phyloP scores from a whole-genome alignment of 2,113 vertebrate genomes.

The Rhynchomys soricoides region DNA sequence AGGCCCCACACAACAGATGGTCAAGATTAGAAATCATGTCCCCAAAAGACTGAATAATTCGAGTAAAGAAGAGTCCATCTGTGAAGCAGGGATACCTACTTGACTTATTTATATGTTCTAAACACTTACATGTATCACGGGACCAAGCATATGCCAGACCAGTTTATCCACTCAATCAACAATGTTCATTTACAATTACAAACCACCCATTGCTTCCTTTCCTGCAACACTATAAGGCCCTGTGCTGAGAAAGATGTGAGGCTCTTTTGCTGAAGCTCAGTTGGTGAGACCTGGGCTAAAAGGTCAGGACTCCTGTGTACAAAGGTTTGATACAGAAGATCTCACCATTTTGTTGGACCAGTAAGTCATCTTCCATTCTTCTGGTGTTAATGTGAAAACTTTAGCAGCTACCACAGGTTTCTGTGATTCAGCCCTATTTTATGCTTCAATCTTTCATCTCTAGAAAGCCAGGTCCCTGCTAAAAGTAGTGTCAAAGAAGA shows the following conservation, averaged over 20 bases:
- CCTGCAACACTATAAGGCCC: background rate
- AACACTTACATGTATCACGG: slow-evolving; percentile 37
- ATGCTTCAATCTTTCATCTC: background rate
- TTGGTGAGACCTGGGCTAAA: background rate
- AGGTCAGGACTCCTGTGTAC: background rate
- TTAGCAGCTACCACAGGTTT: background rate
- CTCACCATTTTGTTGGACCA: background rate
- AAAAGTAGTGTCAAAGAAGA: background rate
- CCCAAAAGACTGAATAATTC: slow-evolving; percentile 70
- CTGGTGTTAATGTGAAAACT: background rate
- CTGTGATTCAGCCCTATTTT: background rate
- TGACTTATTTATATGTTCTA: slow-evolving; percentile 69
- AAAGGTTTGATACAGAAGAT: background rate
- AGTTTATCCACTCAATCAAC: slow-evolving; percentile 34
- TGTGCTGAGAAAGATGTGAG: background rate
- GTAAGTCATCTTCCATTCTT: background rate
- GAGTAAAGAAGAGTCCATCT: slow-evolving; percentile 61
- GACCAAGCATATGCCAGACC: background rate
- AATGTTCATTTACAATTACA: background rate
- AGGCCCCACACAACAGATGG: slow-evolving; percentile 44
- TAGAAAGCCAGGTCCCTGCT: background rate
- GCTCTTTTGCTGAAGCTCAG: background rate
- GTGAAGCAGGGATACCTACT: slow-evolving; percentile 46
- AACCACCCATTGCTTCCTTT: background rate
- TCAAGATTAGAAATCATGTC: slow-evolving; percentile 57